Base-by-base conservation (phyloP, 2,797 vertebrate species). In the Clarias laeviceps region DNA sequence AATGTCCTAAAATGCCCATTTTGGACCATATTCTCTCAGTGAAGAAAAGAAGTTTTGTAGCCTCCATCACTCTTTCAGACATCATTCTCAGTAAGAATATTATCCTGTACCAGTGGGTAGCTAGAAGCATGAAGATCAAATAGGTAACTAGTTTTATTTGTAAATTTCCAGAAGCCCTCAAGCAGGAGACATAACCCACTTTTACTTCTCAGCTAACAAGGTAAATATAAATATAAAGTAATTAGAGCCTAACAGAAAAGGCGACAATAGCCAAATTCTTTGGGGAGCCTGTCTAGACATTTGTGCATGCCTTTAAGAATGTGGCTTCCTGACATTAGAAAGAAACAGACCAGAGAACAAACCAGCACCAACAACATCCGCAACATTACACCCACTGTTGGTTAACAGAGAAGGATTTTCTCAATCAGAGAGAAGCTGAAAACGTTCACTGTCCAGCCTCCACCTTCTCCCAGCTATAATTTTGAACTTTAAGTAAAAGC, bases 251-350 rank as follows among this genome's bases (percentile, higher is more conserved):
- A 34, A 37, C 32, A 37, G 5, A 59, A 20, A 34, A 34, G 18
- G 18, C 24, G 18, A 61, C 61, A 78, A 78, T 15, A 34, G 27
- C 15, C 56, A 29, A 83, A 73, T 83, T 85, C 64, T 84, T 50
- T 32, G 22, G 65, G 57, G 56, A 34, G 2, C 17, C 8, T 27
- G 15, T 73, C 14, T 27, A 8, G 24, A 54, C 15, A 74, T 1
- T 56, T 17, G 6, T 56, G 5, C 17, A 76, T 5, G 17, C 7
- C 17, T 76, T 40, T n/a, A 72, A 72, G 5, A 14, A 17, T 7
- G 5, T 73, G 70, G 17, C 40, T 50, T 50, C 22, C 24, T 73
- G 70, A 73, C 40, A 50, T 40, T 27, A 29, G 22, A 14, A 74
- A 74, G n/a, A 32, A 76, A 77, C 45, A 50, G 45, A 50, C 45